Conservation (phyloP, 2,797 vertebrate species). For the Lateolabrax maculatus region DNA sequence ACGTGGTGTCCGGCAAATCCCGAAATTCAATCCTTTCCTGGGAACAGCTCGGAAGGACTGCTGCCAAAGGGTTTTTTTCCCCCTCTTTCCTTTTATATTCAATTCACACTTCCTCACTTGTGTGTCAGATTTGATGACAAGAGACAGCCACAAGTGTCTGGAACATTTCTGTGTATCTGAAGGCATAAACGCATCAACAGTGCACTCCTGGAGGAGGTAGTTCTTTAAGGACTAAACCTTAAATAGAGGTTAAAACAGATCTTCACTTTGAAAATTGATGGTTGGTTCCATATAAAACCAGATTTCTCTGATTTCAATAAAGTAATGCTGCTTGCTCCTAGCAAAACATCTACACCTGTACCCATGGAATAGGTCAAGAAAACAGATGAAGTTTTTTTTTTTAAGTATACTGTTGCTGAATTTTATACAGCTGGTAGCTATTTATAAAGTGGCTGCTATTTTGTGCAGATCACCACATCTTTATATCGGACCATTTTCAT, state of each 20-base stretch:
- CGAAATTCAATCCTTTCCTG: constrained; percentile 60
- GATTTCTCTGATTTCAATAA: background rate
- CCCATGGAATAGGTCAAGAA: background rate
- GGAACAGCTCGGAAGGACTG: constrained; percentile 58
- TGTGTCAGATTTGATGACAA: constrained; percentile 71
- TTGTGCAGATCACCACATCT: background rate
- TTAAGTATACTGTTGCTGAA: background rate
- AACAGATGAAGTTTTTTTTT: background rate
- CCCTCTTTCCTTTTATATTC: constrained; percentile 27
- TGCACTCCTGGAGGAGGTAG: constrained; percentile 16
- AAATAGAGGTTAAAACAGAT: constrained; percentile 11
- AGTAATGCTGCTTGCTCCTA: background rate
- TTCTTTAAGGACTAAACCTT: background rate
- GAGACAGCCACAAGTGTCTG: constrained; percentile 66
- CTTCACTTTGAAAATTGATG: background rate
- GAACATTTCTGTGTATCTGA: constrained; percentile 51
- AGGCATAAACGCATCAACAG: constrained; percentile 12
- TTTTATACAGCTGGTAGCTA: background rate
- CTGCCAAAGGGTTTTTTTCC: constrained; percentile 48
- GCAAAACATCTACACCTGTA: background rate
- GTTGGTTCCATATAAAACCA: background rate
- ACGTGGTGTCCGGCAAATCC: constrained; percentile 63
- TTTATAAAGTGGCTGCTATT: background rate
- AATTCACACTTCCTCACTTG: constrained; percentile 54
- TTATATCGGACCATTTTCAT: background rate